phyloP scores from a whole-genome alignment of 64 coral and sea anemone species.

The Platygyra sinensis region DNA sequence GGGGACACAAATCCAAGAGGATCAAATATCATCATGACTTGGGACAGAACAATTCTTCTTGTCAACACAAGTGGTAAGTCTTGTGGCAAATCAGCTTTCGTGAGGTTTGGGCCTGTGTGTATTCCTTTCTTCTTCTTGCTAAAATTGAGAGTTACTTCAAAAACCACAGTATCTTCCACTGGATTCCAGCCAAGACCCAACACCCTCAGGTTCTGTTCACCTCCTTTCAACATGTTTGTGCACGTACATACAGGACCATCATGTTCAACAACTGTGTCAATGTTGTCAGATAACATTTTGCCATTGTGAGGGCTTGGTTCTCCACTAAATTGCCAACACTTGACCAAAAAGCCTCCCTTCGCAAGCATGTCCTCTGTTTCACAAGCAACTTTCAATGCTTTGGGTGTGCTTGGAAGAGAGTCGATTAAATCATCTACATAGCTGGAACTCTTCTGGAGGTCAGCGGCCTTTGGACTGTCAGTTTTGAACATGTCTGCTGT shows the following conservation, averaged over 20 bases:
- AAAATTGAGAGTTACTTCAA: slow-evolving; percentile 71
- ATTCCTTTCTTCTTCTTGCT: slow-evolving; percentile 74
- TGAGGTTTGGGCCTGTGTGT: slow-evolving; percentile 43
- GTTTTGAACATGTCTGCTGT: slow-evolving; percentile 55
- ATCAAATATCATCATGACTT: slow-evolving; percentile 86
- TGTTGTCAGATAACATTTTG: background rate
- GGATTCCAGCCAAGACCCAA: slow-evolving; percentile 70
- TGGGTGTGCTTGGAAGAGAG: slow-evolving; percentile 19
- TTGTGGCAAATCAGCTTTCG: slow-evolving; percentile 44
- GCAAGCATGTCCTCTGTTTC: slow-evolving; percentile 60
- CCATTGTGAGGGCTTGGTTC: slow-evolving; percentile 43
- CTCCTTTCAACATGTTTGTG: slow-evolving; percentile 70
- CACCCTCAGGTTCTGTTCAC: slow-evolving; percentile 45
- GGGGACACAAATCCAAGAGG: slow-evolving; percentile 79
- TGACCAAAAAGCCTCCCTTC: slow-evolving; percentile 68
- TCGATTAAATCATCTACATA: slow-evolving; percentile 70
- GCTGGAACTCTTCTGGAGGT: slow-evolving; percentile 54
- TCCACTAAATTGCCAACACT: slow-evolving; percentile 77
- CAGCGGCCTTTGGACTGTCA: slow-evolving; percentile 47
- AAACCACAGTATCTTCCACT: slow-evolving; percentile 62
- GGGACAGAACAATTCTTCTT: slow-evolving; percentile 77
- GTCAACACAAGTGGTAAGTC: slow-evolving; percentile 62
- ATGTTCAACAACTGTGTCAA: background rate
- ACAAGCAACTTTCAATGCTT: slow-evolving; percentile 39
- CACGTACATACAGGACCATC: background rate